Evolutionary conservation across 2,797 vertebrate genomes (phyloP), one percentile per base, ranked within the genome.

Genomic region (Tragopan temminckii): DNA sequence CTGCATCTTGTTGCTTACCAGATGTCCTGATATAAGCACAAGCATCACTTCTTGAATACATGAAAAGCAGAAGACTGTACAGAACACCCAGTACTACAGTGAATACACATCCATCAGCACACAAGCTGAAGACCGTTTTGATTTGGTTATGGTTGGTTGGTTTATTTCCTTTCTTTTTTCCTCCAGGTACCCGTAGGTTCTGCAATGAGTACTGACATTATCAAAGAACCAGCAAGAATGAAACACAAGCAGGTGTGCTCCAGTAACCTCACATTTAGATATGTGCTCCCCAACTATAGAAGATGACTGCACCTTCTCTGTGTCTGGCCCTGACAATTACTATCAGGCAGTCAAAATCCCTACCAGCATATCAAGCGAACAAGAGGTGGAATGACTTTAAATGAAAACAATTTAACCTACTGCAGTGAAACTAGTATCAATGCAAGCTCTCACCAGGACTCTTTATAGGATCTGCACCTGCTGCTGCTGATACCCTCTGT

Each of bases 381-480:
- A 13, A 40, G 24, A 85, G 38, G 55, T 14, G 17, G 48, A 27
- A 62, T 12, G 69, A 89, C 38, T 77, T 75, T 23, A 75, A 80
- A 58, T 42, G 31, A 59, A 62, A 58, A 17, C 14, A 69, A 29
- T 59, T 72, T 35, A 70, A 78, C 16, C 17, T 20, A 69, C 38
- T 25, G n/a, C 23, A 84, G 5, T 62, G 70, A 52, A 62, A 24
- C 3, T 15, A 23, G 4, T 23, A 50, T 38, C 27, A 61, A 36
- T 13, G 61, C 8, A 79, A 85, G 20, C 10, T 94, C 98, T 97
- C 88, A 99, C 99, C 97, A 87, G 98, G 99, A 2, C 98, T 99
- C 95, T 96, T 98, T 24, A 98, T 69, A 82, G 77, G 76, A 59
- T 68, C 91, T 31, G 91, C 58, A 31, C 20, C 59, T 43, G 76